Conservation (phyloP, 2,888 invertebrate species). For the Actias luna region DNA sequence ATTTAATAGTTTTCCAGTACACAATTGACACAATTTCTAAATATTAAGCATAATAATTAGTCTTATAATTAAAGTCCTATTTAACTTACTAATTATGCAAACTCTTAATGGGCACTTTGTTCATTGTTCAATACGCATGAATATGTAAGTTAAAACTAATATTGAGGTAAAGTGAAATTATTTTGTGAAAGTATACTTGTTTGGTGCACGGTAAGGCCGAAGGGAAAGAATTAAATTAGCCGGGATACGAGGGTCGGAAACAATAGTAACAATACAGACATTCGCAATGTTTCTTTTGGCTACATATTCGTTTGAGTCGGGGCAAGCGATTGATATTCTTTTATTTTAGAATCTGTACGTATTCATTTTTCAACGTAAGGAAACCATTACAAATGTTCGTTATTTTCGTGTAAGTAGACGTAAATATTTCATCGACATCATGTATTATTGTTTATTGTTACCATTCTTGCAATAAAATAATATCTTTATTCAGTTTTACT, state of each 20-base stretch:
- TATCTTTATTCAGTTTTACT: neutral
- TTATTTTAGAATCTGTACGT: constrained; percentile 31
- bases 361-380: constrained; percentile 31
- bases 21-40: neutral
- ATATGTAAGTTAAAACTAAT: constrained; percentile 18
- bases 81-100: neutral
- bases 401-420: neutral
- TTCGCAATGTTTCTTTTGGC: constrained; percentile 45
- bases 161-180: constrained; percentile 26
- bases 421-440: neutral
- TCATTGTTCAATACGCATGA: neutral
- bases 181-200: constrained; percentile 33
- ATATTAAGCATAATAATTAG: neutral
- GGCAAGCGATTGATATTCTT: constrained; percentile 29
- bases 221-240: constrained; percentile 43
- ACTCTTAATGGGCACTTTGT: neutral
- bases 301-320: constrained; percentile 31
- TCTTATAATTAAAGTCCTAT: neutral
- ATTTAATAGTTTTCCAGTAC: neutral
- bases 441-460: neutral
- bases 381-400: constrained; percentile 10
- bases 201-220: constrained; percentile 35
- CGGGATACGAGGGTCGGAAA: constrained; percentile 31
- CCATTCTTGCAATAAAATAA: neutral
- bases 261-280: constrained; percentile 28